Percentiles rank a stretch among this genome's conserved stretches.
phyloP scores from a whole-genome alignment of 2,797 vertebrate species.

The Sylvilagus floridanus region DNA sequence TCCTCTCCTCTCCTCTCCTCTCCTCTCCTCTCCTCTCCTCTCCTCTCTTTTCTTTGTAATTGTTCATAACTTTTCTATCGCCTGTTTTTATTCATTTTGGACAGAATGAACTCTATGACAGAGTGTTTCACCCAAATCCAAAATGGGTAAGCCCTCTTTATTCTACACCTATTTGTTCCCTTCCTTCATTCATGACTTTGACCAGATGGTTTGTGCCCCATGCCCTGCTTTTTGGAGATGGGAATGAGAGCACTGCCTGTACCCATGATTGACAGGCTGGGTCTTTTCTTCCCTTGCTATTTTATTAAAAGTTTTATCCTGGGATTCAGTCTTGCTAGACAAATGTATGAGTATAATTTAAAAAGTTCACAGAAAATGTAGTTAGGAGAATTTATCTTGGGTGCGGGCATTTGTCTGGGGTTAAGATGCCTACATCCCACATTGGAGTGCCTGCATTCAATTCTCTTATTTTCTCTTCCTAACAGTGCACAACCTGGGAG shows the following conservation, averaged over 20 bases:
- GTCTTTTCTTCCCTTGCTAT: background rate
- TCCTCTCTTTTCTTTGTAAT: background rate
- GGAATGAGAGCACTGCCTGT: background rate
- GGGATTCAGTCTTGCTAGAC: background rate
- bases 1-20: no score
- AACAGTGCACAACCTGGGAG: no score
- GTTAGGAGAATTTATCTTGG: no score
- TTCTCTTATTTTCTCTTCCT: no score
- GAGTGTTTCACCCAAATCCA: background rate
- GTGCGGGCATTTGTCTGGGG: no score
- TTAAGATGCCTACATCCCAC: no score
- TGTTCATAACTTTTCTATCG: background rate
- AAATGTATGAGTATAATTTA: background rate
- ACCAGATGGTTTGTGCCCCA: background rate
- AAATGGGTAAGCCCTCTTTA: background rate
- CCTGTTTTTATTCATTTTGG: background rate
- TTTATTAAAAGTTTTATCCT: background rate
- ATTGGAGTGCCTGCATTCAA: no score
- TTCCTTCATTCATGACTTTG: background rate
- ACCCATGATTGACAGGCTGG: background rate
- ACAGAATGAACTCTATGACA: background rate
- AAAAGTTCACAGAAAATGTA: no score
- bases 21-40: background rate
- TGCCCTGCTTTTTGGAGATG: no score
- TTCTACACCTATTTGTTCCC: background rate